Percentiles rank a stretch among this genome's conserved stretches.
These are phyloP conservation scores for Corythornis cristatus DNA, from an alignment of 2,113 vertebrate species.

Conservation along the genomic window DNA sequence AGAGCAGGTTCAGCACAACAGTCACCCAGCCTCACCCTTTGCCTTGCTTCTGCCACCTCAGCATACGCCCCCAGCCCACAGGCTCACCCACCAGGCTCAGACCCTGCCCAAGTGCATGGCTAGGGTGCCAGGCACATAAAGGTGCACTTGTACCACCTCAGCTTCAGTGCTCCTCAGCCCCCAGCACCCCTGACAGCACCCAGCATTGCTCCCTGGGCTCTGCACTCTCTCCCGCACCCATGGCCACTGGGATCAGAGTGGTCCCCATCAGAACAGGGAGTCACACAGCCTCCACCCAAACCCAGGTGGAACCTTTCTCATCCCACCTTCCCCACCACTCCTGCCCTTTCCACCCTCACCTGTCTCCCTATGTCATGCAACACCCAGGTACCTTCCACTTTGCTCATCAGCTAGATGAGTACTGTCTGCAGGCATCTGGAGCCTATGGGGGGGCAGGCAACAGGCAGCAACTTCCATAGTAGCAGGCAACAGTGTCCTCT, in stretches of 20 bases:
- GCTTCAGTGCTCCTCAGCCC: background rate
- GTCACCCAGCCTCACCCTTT: background rate
- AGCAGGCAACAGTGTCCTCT: background rate
- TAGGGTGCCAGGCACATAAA: rapidly evolving
- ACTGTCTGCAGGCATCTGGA: background rate
- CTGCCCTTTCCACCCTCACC: no score
- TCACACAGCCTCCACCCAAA: background rate
- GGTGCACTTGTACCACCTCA: rapidly evolving
- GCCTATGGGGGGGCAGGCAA: background rate
- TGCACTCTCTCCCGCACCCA: background rate
- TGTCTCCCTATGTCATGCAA: background rate
- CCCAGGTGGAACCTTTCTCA: background rate
- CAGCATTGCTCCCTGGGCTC: background rate
- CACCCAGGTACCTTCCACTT: conserved; percentile 42
- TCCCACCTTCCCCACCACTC: rapidly evolving
- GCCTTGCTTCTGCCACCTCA: rapidly evolving
- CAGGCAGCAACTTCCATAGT: background rate
- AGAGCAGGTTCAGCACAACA: rapidly evolving
- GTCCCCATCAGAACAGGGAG: background rate
- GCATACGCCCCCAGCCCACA: background rate
- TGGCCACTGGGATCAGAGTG: rapidly evolving
- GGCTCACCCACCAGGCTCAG: rapidly evolving
- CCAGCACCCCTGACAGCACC: background rate
- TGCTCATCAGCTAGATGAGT: background rate
- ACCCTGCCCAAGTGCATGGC: background rate